Evolutionary conservation across 2,888 invertebrate species (phyloP), one percentile per base, ranked within the genome.

Genomic region (Sphaerophoria rueppellii): DNA sequence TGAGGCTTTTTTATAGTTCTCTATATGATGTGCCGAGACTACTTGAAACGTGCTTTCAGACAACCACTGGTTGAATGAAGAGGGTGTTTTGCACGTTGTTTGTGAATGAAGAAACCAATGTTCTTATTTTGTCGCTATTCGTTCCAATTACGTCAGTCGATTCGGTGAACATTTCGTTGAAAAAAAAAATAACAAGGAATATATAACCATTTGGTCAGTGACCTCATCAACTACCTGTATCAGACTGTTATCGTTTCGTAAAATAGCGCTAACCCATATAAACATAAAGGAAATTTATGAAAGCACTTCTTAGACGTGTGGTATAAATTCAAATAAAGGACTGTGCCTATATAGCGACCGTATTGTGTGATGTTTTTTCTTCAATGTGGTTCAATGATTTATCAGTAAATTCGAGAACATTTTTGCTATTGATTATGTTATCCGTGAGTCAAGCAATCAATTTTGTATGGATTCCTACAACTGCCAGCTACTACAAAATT

Each of bases 211-310:
- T 57, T 48, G 70, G 70, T 70, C 70, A 35, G 35, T 70, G 70
- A 70, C 70, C 70, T 70, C 70, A 43, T 58, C 57, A 70, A 48
- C 35, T 46, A 70, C 70, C 57, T 70, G 70, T 37, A 69, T 54
- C 32, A 55, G 55, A 57, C 24, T 5, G 35, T 67, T 40, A 24
- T 40, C 16, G 52, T n/a, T 14, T n/a, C 32, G 48, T 34, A 16
- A 14, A 14, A 6, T 2, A 43, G 43, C 24, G 24, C 24, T 2
- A 24, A 24, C 43, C 7, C 32, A 32, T 32, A 43, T 12, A 6
- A 12, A 24, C 11, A 12, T 40, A 5, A 40, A 37, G 50, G 35
- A 52, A 35, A 24, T 50, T 7, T 4, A n/a, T 46, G 6, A 5
- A 12, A 61, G 14, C 7, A 63, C 24, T 60, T 4, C 34, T 34